Percentiles rank a stretch among this genome's conserved stretches.
Conservation (phyloP, 2,113 vertebrate species). For the Phrynocephalus versicolor region DNA sequence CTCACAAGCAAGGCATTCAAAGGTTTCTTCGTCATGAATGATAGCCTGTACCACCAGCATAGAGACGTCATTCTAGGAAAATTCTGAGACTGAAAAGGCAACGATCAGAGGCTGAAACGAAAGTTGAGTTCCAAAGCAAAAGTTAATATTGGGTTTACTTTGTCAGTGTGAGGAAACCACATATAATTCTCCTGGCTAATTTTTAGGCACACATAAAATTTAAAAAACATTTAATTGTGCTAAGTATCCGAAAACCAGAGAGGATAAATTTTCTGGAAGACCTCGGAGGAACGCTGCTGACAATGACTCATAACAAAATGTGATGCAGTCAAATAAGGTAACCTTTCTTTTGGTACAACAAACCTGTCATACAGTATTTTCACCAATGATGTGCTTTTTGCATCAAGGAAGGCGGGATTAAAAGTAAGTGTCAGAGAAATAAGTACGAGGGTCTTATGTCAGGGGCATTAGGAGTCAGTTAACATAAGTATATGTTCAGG, state of each 20-base stretch:
- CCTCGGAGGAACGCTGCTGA: not conserved
- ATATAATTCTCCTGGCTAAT: not conserved
- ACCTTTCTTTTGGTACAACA: not conserved
- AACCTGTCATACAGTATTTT: constrained; percentile 29
- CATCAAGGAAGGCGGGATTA: constrained; percentile 60
- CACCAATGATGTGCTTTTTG: constrained; percentile 54
- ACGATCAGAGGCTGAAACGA: constrained; percentile 12
- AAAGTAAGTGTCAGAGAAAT: constrained; percentile 44
- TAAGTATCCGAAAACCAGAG: not conserved
- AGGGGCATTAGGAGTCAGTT: constrained; percentile 28
- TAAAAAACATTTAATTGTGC: not conserved
- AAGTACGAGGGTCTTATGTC: constrained; percentile 58
- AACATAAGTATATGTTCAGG: constrained; percentile 11
- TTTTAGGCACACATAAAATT: not conserved
- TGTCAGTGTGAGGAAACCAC: not conserved
- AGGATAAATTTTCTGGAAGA: not conserved
- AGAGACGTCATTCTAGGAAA: constrained; percentile 10
- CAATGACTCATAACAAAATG: constrained; percentile 7
- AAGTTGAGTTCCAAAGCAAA: not conserved
- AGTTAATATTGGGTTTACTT: constrained; percentile 13
- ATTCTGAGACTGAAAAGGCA: not conserved
- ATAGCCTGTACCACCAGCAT: constrained; percentile 60
- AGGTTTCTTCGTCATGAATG: constrained; percentile 61
- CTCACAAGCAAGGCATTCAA: constrained; percentile 68
- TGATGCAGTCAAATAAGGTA: constrained; percentile 13